A percentile compares a stretch with the other conserved stretches of the same genome.
phyloP scores from a whole-genome alignment of 2,888 invertebrate genomes.

The Lepetodrilus schrolli region DNA sequence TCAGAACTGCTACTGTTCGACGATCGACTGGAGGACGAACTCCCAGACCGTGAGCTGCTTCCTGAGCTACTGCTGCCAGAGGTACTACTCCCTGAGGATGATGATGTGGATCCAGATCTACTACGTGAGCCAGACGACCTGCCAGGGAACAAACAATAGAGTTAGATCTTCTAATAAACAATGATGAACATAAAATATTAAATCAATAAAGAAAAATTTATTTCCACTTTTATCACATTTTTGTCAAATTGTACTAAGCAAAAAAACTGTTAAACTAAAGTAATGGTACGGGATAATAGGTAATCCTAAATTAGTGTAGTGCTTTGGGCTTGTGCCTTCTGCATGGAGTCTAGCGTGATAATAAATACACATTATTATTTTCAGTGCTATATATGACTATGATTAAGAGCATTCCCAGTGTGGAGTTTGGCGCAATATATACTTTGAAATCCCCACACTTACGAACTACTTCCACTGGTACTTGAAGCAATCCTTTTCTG shows the following conservation, averaged over 20 bases:
- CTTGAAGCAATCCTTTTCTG: constrained; percentile 57
- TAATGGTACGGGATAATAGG: too few relatives aligned
- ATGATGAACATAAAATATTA: background rate
- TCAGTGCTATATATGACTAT: too few relatives aligned
- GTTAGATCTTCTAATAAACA: background rate
- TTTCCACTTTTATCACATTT: too few relatives aligned
- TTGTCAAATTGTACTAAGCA: too few relatives aligned
- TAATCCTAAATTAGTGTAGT: too few relatives aligned
- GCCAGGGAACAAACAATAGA: background rate
- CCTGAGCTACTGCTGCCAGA: constrained; percentile 63
- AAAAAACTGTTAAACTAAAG: too few relatives aligned
- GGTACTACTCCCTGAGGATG: constrained; percentile 77
- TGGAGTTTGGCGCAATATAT: too few relatives aligned
- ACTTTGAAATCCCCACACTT: too few relatives aligned
- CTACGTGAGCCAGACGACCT: constrained; percentile 49
- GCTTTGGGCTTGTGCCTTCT: too few relatives aligned
- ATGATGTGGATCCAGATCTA: constrained; percentile 56
- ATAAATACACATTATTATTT: too few relatives aligned
- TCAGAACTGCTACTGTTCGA: constrained; percentile 59
- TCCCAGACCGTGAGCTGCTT: constrained; percentile 68
- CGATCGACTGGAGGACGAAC: constrained; percentile 82
- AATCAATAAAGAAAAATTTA: background rate
- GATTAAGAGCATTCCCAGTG: too few relatives aligned
- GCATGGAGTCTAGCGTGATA: too few relatives aligned
- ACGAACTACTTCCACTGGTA: constrained; percentile 58